Base-by-base conservation (phyloP, 2,113 vertebrate genomes). In the Amblyornis subalaris region DNA sequence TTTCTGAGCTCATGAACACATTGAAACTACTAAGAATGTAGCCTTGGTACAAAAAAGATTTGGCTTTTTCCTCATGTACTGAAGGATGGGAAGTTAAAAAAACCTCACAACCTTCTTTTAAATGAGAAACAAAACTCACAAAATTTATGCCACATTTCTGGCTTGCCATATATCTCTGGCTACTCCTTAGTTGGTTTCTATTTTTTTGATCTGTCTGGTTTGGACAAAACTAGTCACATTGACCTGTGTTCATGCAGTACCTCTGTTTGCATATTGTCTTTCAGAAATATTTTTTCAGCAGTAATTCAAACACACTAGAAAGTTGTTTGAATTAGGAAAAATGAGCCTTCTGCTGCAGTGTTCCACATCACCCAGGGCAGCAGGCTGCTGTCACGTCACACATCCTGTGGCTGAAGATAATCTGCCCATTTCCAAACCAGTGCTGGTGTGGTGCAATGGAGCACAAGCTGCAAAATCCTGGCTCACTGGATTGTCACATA, bases 361-460 rank as follows among this genome's bases (percentile, higher is more conserved):
- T 66, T 74, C 36, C 45, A 10, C 19, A 2, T 45, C 0, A 0
- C 42, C 23, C 29, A 33, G 51, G 28, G 67, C 79, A 51, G 36
- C 40, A 23, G 40, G 12, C 47, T 90, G 47, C 14, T 84, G 36
- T 57, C 69, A 40, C 17, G 2, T 76, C 18, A 22, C 9, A 3
- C 0, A 0, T 61, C 20, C 69, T n/a, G 23, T 51, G 29, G 26
- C 87, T 57, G 42, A 55, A 71, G 33, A 33, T 23, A 7, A 19
- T 24, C n/a, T 51, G 29, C 53, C 9, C 0, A 0, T 58, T 67
- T 76, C 38, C 70, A 67, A 58, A 44, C 58, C 21, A 10, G 1
- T 29, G 38, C 31, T 72, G 20, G 23, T 31, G 19, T 38, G 42
- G n/a, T 72, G 48, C 45, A 22, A 0, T 26, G 23, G 22, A 87